These are phyloP conservation scores for Tetramorium bicarinatum DNA, from an alignment of 2,888 invertebrate genomes.

Conservation along the genomic window DNA sequence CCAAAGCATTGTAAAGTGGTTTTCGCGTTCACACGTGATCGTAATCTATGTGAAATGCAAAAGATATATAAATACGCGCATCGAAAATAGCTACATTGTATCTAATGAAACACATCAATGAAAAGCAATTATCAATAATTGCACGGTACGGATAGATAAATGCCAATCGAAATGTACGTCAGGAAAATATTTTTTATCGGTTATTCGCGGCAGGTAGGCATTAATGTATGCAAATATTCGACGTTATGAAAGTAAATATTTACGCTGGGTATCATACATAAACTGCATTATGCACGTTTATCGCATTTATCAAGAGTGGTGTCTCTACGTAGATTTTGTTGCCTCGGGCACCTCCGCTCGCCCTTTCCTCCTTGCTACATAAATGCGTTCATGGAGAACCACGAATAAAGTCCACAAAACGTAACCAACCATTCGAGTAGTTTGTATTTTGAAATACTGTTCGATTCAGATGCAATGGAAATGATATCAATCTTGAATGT, in stretches of 20 bases:
- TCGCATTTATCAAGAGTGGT: conserved; percentile 45
- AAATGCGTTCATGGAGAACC: not conserved
- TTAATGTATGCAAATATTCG: conserved; percentile 45
- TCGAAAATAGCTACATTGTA: not conserved
- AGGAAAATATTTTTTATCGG: conserved; percentile 21
- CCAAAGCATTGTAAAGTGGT: conserved; percentile 57
- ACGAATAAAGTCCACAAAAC: conserved; percentile 19
- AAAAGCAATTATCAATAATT: conserved; percentile 31
- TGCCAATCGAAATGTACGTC: not conserved
- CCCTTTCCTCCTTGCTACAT: conserved; percentile 10
- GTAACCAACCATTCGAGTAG: not conserved
- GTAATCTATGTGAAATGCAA: not conserved
- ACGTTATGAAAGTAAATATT: conserved; percentile 40
- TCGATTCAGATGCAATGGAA: not conserved
- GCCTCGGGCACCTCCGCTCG: conserved; percentile 47
- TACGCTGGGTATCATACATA: conserved; percentile 65
- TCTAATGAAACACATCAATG: not conserved
- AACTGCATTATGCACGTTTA: conserved; percentile 53
- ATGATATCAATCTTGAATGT: not conserved
- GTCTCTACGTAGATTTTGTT: conserved; percentile 64
- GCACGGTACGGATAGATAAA: conserved; percentile 2
- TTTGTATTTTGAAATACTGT: not conserved
- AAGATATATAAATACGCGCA: not conserved
- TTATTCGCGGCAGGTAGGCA: conserved; percentile 23
- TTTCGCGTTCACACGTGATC: not conserved